Conservation (phyloP, 2,113 vertebrate species). For the Theristicus caerulescens region DNA sequence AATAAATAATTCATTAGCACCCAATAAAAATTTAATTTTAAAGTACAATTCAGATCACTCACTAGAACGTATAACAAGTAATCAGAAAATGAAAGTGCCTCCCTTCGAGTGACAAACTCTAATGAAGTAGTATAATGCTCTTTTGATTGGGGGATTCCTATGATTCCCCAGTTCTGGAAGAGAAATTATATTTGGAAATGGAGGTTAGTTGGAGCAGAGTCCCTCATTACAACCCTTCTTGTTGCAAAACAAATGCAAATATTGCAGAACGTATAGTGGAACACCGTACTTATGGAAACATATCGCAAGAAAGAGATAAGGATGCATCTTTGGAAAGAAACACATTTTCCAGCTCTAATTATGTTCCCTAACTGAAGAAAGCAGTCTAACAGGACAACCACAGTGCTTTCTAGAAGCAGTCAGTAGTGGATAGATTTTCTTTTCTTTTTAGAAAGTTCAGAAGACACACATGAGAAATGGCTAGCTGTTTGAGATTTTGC, state of each 20-base stretch:
- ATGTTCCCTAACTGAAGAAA: not conserved
- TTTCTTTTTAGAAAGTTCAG: not conserved
- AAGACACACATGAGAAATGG: not conserved
- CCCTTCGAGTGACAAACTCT: constrained; percentile 48
- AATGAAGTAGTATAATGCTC: constrained; percentile 19
- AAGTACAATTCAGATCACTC: constrained; percentile 60
- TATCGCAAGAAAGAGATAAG: not conserved
- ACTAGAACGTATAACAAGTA: constrained; percentile 35
- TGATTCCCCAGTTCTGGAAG: not conserved
- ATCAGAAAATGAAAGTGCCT: constrained; percentile 41
- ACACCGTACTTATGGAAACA: not conserved
- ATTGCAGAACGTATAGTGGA: not conserved
- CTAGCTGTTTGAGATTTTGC: not conserved
- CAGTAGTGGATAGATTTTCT: not conserved
- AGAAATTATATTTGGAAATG: constrained; percentile 32
- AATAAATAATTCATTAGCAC: constrained; percentile 79
- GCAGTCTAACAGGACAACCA: not conserved
- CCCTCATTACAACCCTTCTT: not conserved
- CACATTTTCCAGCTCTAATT: not conserved
- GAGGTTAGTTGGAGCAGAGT: not conserved
- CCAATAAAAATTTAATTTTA: constrained; percentile 77
- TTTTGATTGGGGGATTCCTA: constrained; percentile 4
- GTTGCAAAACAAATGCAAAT: not conserved
- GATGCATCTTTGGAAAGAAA: not conserved
- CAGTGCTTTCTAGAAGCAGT: not conserved